These are phyloP conservation scores for Ophion slaviceki DNA, from an alignment of 2,888 invertebrate genomes.

Conservation along the genomic window DNA sequence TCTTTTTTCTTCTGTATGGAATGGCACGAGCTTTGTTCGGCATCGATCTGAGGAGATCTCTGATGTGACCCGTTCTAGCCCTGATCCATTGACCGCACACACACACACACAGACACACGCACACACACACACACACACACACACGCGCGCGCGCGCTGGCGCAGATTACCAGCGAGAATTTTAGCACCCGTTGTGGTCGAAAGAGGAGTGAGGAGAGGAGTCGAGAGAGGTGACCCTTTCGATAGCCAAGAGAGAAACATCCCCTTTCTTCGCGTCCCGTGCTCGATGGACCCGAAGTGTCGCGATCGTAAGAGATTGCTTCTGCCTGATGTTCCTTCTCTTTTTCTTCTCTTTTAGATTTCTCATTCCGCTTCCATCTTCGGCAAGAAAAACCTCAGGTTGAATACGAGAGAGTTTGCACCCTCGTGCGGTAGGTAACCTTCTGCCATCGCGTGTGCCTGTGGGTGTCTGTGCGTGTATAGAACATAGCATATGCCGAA, in stretches of 20 bases:
- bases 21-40: constrained; percentile 67
- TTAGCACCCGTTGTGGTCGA: constrained; percentile 54
- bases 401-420: constrained; percentile 41
- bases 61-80: constrained; percentile 39
- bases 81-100: not conserved
- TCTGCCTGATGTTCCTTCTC: constrained; percentile 60
- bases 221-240: constrained; percentile 60
- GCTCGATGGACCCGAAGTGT: constrained; percentile 62
- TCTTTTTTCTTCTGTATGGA: constrained; percentile 19
- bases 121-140: not conserved
- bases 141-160: not conserved
- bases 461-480: not conserved
- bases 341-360: constrained; percentile 26
- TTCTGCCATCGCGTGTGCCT: not conserved
- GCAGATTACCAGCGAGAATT: constrained; percentile 28
- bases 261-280: constrained; percentile 51
- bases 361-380: constrained; percentile 21
- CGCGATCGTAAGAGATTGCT: constrained; percentile 67
- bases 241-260: constrained; percentile 48
- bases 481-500: not conserved
- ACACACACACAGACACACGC: not conserved
- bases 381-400: constrained; percentile 39
- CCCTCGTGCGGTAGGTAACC: not conserved
- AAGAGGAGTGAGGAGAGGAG: constrained; percentile 25
- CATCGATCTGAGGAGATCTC: constrained; percentile 68